Evolutionary conservation across 2,797 vertebrate genomes (phyloP), one percentile per base, ranked within the genome.

Genomic region (Lagothrix lagotricha): DNA sequence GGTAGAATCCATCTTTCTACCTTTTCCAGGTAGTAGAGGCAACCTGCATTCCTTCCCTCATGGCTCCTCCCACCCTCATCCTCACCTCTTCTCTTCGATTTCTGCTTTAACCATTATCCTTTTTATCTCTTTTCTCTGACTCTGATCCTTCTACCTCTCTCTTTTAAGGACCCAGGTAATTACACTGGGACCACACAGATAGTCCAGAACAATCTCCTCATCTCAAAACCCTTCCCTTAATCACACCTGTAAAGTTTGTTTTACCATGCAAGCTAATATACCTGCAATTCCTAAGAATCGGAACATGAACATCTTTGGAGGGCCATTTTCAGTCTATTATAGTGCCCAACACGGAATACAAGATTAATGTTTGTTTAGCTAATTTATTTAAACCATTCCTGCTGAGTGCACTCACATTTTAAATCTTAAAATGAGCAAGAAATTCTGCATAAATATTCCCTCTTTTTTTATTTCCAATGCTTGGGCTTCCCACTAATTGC

Each of bases 351-450:
- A 77, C 5, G 86, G 30, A 93, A 46, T 46, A 87, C 8, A 72
- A 93, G 30, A 28, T 88, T 73, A 73, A 64, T 67, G 24, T 36
- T 90, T 73, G 30, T 87, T 75, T 48, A 48, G 61, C 88, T 70
- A 73, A 72, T 82, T 85, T 75, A 87, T 67, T 86, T 86, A 84
- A 64, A 67, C 5, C 30, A 52, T 52, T 77, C 28, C 11, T 94
- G 39, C 20, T 44, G 83, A 76, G 9, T 33, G 3, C 36, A 70
- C 26, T 87, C 24, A 50, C 48, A 83, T 57, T 92, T 94, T 85
- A 96, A 82, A 87, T 48, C 70, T 88, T 54, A 89, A 94, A 81
- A 20, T 70, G 26, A 93, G 91, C 6, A 96, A 92, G 22, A 90
- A 95, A 90, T 88, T 94, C 73, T 84, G 5, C 6, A 8, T 39